These are phyloP conservation scores for Nesometra sesokonis DNA, from an alignment of 35 echinoderm and acorn worm species.

Conservation along the genomic window DNA sequence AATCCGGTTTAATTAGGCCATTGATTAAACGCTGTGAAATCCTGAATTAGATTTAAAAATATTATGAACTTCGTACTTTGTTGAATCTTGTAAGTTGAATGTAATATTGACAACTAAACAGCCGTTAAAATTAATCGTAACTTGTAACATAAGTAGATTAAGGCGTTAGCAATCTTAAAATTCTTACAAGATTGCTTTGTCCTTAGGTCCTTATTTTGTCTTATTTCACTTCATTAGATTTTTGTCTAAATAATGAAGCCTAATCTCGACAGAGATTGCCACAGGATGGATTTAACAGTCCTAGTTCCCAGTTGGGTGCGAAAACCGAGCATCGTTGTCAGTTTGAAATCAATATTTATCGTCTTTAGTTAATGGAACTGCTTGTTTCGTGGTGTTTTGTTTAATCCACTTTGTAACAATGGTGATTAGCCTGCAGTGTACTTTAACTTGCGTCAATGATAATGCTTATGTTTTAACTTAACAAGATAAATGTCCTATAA, in stretches of 20 bases:
- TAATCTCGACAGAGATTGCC: neutral
- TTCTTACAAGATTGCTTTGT: neutral
- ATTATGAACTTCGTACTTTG: neutral
- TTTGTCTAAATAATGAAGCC: neutral
- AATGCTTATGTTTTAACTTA: neutral
- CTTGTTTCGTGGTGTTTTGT: neutral
- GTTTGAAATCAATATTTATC: neutral
- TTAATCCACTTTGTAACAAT: neutral
- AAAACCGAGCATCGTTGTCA: neutral
- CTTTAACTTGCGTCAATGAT: neutral
- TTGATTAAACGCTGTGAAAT: too few species aligned
- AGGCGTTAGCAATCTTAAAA: neutral
- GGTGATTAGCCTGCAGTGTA: neutral
- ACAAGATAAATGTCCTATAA: neutral
- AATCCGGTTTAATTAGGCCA: too few species aligned
- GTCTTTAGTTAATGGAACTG: neutral
- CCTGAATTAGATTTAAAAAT: neutral
- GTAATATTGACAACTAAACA: neutral
- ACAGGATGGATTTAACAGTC: neutral
- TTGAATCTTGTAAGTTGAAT: neutral
- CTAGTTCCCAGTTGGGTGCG: neutral
- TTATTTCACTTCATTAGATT: neutral
- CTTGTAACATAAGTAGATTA: neutral
- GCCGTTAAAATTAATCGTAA: neutral
- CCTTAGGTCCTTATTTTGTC: neutral